Evolutionary conservation across 2,797 vertebrate genomes (phyloP), one percentile per base, ranked within the genome.

Genomic region (Siniperca obscura): DNA sequence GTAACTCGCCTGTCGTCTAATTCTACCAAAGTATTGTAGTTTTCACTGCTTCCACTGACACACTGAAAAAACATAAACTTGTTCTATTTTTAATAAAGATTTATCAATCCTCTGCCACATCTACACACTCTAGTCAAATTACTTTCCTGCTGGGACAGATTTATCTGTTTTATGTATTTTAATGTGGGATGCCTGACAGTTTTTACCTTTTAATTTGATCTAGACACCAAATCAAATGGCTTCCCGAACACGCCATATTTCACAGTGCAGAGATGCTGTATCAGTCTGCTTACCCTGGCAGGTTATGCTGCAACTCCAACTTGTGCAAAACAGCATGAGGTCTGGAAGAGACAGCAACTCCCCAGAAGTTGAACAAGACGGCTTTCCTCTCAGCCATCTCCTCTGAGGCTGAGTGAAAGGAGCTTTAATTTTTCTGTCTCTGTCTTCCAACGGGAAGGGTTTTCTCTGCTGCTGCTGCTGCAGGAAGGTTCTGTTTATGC

Each of bases 361-460:
- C 94, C 94, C 93, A 93, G 34, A 95, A 85, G 70, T 81, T 89
- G 34, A 95, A 92, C 9, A 94, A 1, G 36, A 93, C 82, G 0
- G 87, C 91, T 78, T 91, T 94, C 52, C n/a, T 90, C 69, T 81
- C 69, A 1, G 66, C 53, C 93, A 91, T 92, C 0, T 69, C 16
- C 3, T 52, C 78, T 3, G 64, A 50, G 10, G 2, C 38, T 4
- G 21, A 27, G 42, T 19, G 16, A 21, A 4, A 22, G 2, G 17
- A 22, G 21, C 14, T 30, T 3, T 1, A 0, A 0, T 27, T 12
- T 16, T 9, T 22, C 12, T 55, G 19, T 6, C 19, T 27, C n/a
- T 7, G 36, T 36, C 36, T 36, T 36, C 36, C 36, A 36, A 36
- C 36, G 36, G 36, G 36, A 36, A 5, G 5, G 36, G 5, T 36